Evolutionary conservation across 2,797 vertebrate genomes (phyloP), one percentile per base, ranked within the genome.

Genomic region (Centropyge bicolor): DNA sequence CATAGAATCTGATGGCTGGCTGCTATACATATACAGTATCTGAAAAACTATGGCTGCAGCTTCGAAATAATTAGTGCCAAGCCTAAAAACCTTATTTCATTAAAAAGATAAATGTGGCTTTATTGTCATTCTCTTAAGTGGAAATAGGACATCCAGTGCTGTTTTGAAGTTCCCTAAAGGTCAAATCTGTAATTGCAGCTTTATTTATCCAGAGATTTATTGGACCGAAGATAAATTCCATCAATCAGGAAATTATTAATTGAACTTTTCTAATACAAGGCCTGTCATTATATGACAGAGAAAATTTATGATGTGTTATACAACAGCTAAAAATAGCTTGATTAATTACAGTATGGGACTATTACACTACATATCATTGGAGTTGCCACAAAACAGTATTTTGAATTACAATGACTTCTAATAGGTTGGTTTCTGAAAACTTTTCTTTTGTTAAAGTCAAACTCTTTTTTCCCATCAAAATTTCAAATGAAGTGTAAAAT

Each of bases 181-280:
- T 78, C 65, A 70, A 14, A 66, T 63, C 7, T 74, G 24, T 43
- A 31, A 72, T 56, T 63, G n/a, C 24, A 52, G 38, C 22, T 52
- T 65, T 75, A 55, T 67, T 79, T 45, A 56, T 41, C 6, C n/a
- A 24, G 38, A 70, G 64, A 81, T 81, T 65, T 73, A 78, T 76
- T 62, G 36, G 51, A 31, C 22, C 3, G 0, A 60, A 49, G 8
- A 76, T 63, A 36, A 54, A 38, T 74, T 68, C n/a, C 55, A 86
- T 81, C 43, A 81, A 60, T 87, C 73, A 76, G 19, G 68, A 74
- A 56, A 13, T 19, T n/a, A 43, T 59, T 57, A 69, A 81, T 81
- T 74, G 40, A 67, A 55, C 27, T 60, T 67, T 76, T 81, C 35
- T 64, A 61, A 81, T 52, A 46, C 6, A 72, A 41, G 51, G 22